Base-by-base conservation (phyloP, 2,888 invertebrate genomes). In the Chaetoderma sp. region DNA sequence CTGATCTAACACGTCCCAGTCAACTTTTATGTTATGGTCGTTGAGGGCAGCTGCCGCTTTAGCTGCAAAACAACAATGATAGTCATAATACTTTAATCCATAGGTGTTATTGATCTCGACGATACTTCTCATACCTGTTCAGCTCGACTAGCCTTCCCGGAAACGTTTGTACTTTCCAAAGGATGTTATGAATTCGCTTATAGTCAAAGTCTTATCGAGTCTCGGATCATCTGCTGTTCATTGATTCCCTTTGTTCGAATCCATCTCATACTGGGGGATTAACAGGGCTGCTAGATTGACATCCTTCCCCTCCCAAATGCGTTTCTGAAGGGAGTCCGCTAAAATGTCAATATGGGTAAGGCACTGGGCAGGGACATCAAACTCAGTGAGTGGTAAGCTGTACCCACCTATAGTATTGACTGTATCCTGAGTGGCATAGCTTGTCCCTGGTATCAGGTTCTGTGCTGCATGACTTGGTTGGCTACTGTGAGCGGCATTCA, bases 131-230 rank as follows among this genome's bases (percentile, higher is more conserved):
- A 25, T 65, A 65, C 18, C 23, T 28, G n/a, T 61, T 57, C 16
- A 65, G 32, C 16, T 65, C 65, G 3, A 23, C 32, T 39, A 57
- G 18, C 5, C 57, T 13, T 21, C 57, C 32, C 6, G 60, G 57
- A 21, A 50, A 42, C 62, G 45, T 30, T 58, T 66, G 23, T 58
- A 61, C 45, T 60, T 65, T 3, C 65, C 61, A 18, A 65, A 61
- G 0, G 57, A 50, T 8, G 55, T 60, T 3, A 57, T 50, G 33
- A 65, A 61, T 42, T 65, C 57, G 18, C 44, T 18, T 6, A 65
- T 44, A 1, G 57, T 23, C 0, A 65, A 30, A 2, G 21, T 25
- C 39, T 50, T 50, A 27, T 18, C 27, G 13, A 65, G 61, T 13
- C 60, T 21, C 6, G 45, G 18, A 21, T 65, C 60, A 13, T 55